Base-by-base conservation (phyloP, 2,888 invertebrate species). In the Xanthia togata region DNA sequence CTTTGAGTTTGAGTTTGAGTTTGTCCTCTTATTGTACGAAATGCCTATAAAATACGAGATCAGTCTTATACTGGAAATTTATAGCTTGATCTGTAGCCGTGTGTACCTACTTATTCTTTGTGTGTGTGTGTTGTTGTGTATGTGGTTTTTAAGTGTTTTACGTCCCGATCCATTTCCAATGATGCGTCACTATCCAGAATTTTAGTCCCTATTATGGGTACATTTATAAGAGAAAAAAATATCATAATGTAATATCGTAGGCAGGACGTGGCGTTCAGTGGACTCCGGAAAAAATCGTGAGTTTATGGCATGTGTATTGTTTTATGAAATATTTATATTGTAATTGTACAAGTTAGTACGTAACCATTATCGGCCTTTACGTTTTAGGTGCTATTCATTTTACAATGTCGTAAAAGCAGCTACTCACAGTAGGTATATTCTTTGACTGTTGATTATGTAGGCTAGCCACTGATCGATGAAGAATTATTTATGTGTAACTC, bases 341-440 rank as follows among this genome's bases (percentile, higher is more conserved):
- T 44, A 8, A n/a, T 47, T n/a, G 47, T 26, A 23, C 23, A 38
- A 63, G 11, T 44, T 26, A 50, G 20, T 14, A 20, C 1, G 11
- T 11, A 44, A 53, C 11, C 35, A 53, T 20, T 50, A 62, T 64
- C 64, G 57, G 47, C 9, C 11, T 53, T 55, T 65, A 78, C 9
- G 26, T 20, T 79, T 31, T 62, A 47, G 20, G n/a, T 44, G 26
- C n/a, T 14, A 67, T 71, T 44, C 4, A 17, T 38, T 80, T 73
- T 44, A 80, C 57, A 55, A 79, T 41, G 79, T 72, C 47, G 35
- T 79, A 26, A 67, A 57, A 59, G 20, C 26, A 65, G 31, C 35
- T 59, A 73, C 44, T 17, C 4, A 9, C 57, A 63, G 17, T n/a
- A n/a, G n/a, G n/a, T 70, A 53, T 50, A 67, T 31, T 31, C 23